Evolutionary conservation across 2,888 invertebrate species (phyloP), one percentile per base, ranked within the genome.

Genomic region (Papilio protenor): DNA sequence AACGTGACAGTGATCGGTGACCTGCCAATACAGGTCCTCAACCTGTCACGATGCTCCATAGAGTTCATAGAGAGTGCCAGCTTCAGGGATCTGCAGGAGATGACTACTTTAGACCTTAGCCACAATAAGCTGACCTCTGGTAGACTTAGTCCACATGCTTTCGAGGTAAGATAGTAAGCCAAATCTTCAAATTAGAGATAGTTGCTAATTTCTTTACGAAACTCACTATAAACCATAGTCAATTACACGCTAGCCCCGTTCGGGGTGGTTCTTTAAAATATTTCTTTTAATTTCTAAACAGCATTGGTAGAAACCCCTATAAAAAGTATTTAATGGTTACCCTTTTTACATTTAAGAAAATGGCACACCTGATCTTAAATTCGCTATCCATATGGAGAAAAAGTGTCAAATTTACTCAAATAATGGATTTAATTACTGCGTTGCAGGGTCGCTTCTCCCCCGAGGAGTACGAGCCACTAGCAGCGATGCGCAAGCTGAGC

Each of bases 101-200:
- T 98, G 87, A 91, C 91, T 0, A 95, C 95, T 2, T 85, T 98
- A 70, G 96, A 97, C 87, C 89, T 98, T 80, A 97, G 97, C 78
- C 88, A 96, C 79, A 98, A 98, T 83, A 92, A 95, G 69, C 89
- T 98, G 33, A 96, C 95, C 0, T 89, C 95, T 0, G 96, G 95
- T 1, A 90, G 89, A 0, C 87, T 98, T 3, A 90, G 90, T 79
- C 97, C 97, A 0, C 94, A 96, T 77, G 95, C 96, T 14, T 97
- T 98, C 85, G 95, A 96, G 94, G 98, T 97, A 90, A 88, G 3
- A 8, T 12, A 59, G 57, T 52, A 52, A 52, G 3, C 52, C 52
- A 18, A 40, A 8, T 40, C 40, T 40, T 40, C 40, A 40, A 40
- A 40, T 40, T 40, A 8, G 40, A 40, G 40, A 40, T 40, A 40